Percentiles rank a stretch among this genome's conserved stretches.
Conservation (phyloP, 2,888 invertebrate species). For the Aphodius granarius region DNA sequence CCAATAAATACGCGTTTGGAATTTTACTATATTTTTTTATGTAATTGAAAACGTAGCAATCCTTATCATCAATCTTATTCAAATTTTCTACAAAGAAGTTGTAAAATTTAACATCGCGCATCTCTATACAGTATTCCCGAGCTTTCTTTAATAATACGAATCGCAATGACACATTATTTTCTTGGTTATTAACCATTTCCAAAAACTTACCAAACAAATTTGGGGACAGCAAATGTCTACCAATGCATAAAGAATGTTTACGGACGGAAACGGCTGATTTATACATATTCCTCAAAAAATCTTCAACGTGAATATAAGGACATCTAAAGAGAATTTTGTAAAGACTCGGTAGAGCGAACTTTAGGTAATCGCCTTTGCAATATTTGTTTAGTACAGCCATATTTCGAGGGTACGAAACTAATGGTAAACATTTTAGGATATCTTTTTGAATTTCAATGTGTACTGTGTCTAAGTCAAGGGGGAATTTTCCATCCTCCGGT, state of each 20-base stretch:
- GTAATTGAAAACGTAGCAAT: no score
- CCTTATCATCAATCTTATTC: no score
- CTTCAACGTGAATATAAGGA: background rate
- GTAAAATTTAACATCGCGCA: no score
- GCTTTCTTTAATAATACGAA: slow-evolving; percentile 14
- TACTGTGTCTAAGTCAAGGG: background rate
- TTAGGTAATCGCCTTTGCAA: slow-evolving; percentile 18
- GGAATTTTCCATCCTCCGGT: slow-evolving; percentile 11
- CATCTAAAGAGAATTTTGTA: background rate
- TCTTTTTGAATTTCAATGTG: background rate
- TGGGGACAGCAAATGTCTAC: background rate
- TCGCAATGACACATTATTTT: slow-evolving; percentile 10
- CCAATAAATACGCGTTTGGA: no score
- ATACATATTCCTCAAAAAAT: slow-evolving; percentile 1
- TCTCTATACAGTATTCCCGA: background rate
- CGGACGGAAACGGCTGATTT: slow-evolving; percentile 14
- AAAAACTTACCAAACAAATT: slow-evolving; percentile 4
- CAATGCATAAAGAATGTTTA: slow-evolving; percentile 6
- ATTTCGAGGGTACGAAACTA: background rate
- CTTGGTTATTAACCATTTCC: background rate
- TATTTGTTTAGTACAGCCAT: background rate
- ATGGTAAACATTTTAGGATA: background rate
- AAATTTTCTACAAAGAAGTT: no score
- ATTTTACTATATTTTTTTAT: no score
- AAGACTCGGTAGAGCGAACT: background rate